Conservation (phyloP, 2,797 vertebrate genomes). For the Artibeus jamaicensis region DNA sequence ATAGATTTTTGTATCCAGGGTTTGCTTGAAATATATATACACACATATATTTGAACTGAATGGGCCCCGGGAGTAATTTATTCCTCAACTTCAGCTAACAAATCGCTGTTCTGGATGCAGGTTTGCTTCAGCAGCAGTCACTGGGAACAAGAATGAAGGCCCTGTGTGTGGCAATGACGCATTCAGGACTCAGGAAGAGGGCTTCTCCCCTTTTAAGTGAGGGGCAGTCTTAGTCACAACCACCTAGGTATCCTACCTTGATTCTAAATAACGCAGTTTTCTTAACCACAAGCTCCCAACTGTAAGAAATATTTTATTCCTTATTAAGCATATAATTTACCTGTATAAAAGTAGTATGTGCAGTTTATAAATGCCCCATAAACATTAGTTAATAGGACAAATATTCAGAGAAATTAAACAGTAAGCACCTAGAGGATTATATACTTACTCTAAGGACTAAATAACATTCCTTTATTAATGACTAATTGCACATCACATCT, state of each 20-base stretch:
- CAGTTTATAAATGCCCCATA: neutral
- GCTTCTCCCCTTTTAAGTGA: neutral
- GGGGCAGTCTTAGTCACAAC: neutral
- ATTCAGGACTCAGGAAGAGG: neutral
- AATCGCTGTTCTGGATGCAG: neutral
- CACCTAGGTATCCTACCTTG: neutral
- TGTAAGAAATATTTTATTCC: constrained; percentile 23
- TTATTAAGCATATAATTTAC: constrained; percentile 43
- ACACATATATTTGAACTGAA: neutral
- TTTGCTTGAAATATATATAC: neutral
- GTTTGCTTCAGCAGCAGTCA: neutral
- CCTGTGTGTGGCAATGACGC: neutral
- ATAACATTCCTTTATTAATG: constrained; percentile 6
- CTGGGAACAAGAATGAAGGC: neutral
- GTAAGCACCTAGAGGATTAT: neutral
- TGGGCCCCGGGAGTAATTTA: neutral
- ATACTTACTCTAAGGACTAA: neutral
- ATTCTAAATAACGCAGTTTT: constrained; percentile 60
- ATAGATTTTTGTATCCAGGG: neutral
- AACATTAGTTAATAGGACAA: constrained; percentile 22
- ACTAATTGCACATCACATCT: neutral
- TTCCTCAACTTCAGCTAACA: neutral
- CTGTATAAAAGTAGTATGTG: neutral
- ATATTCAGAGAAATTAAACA: constrained; percentile 42
- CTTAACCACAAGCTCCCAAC: neutral